These are phyloP conservation scores for Cheirogaleus medius DNA, from an alignment of 2,113 vertebrate species.

Conservation along the genomic window DNA sequence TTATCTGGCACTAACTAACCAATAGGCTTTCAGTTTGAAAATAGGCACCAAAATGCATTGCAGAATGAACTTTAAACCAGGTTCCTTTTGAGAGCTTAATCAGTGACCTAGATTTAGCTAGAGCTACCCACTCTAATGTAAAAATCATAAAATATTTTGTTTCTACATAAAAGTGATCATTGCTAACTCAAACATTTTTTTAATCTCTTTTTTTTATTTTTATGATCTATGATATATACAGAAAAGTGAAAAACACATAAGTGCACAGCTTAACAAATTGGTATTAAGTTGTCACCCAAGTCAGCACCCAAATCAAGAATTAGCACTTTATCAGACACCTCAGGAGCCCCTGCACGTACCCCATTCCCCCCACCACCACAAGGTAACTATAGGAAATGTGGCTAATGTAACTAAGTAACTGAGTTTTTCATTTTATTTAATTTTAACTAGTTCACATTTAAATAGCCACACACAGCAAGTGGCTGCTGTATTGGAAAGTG, in stretches of 20 bases:
- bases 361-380: not conserved
- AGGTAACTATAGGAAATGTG: not conserved
- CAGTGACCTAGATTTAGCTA: not conserved
- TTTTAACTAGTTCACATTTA: not conserved
- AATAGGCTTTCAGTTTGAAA: conserved; percentile 46
- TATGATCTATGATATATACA: not conserved
- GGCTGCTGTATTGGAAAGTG: not conserved
- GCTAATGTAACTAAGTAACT: not conserved
- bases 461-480: not conserved
- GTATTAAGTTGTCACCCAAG: not conserved
- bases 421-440: not conserved
- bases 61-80: conserved; percentile 53
- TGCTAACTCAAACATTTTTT: conserved; percentile 28
- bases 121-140: not conserved
- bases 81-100: conserved; percentile 33
- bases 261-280: not conserved
- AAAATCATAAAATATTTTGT: not conserved
- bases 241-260: not conserved
- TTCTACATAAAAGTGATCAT: not conserved
- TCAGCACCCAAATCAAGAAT: not conserved
- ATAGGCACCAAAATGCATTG: not conserved
- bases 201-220: not conserved
- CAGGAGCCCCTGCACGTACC: not conserved
- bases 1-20: not conserved
- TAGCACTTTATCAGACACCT: not conserved